Percentiles rank a stretch among this genome's conserved stretches.
Conservation (phyloP, 2,888 invertebrate genomes). For the Tachina fera region DNA sequence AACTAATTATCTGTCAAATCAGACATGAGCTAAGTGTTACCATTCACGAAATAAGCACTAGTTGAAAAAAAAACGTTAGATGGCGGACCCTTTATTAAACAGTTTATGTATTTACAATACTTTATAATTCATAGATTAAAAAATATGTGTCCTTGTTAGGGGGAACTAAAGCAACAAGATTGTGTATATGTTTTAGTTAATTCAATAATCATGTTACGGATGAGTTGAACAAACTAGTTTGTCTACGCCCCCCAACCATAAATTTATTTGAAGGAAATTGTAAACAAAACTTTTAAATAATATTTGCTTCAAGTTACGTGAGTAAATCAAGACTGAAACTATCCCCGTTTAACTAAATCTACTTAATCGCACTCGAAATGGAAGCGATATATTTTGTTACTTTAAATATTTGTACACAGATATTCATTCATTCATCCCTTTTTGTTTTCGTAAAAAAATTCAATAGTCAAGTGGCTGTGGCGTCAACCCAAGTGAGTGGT, state of each 20-base stretch:
- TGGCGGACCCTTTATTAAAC: too few species aligned
- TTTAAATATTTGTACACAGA: constrained; percentile 30
- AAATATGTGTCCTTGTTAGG: too few species aligned
- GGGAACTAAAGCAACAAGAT: not conserved
- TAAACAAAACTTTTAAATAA: constrained; percentile 59
- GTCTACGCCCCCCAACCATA: constrained; percentile 44
- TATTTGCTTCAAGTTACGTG: constrained; percentile 50
- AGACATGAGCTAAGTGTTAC: too few species aligned
- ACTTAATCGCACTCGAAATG: constrained; percentile 3
- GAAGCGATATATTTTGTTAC: constrained; percentile 30
- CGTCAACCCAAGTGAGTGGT: constrained; percentile 70
- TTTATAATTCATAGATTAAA: too few species aligned
- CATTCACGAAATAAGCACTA: too few species aligned
- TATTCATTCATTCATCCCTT: constrained; percentile 32
- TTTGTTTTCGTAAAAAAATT: constrained; percentile 39
- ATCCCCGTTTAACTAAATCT: constrained; percentile 9
- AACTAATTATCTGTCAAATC: too few species aligned
- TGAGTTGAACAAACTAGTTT: constrained; percentile 55
- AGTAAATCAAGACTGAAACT: constrained; percentile 56
- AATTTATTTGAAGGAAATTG: constrained; percentile 13
- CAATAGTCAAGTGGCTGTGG: constrained; percentile 70
- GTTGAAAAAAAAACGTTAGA: too few species aligned
- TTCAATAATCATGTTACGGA: constrained; percentile 31
- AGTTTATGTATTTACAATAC: too few species aligned
- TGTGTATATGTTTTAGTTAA: constrained; percentile 4